Base-by-base conservation (phyloP, 2,797 vertebrate species). In the Notoglanidium macrostoma region DNA sequence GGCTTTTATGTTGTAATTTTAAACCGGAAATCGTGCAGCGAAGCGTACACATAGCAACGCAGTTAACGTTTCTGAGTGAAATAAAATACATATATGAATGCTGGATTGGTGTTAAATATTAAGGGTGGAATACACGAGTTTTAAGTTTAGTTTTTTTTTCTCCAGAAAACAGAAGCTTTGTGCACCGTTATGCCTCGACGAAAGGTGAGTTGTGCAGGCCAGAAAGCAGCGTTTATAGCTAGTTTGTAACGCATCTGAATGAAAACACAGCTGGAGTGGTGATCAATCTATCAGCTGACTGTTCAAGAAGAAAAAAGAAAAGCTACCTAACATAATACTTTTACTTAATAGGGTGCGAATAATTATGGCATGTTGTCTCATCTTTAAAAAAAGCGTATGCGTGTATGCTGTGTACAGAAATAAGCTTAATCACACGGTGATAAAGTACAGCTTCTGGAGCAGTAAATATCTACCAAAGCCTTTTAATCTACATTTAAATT, bases 31-130 rank as follows among this genome's bases (percentile, higher is more conserved):
- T 68, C n/a, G 81, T 35, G 46, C 14, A 83, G 81, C 63, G 49
- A 32, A 67, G n/a, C 81, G n/a, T 83, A 67, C n/a, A 83, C 61
- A 83, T 68, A 83, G 81, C 63, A 83, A 83, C 46, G 81, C 63
- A 54, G n/a, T 49, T 65, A 51, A 65, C 19, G 46, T 54, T 68
- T 23, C 17, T 35, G 44, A 51, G 63, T 51, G 0, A 35, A 54
- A 68, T 68, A 51, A 68, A 49, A 51, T 1, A 21, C 17, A 7
- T 19, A 23, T 14, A 32, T 83, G 23, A 23, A 23, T 7, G 46
- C 9, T 11, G 44, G 14, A n/a, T 29, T 11, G 5, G 63, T 32
- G 46, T 44, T 80, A 46, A 61, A 54, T 32, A 23, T 54, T 1
- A 35, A 19, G 11, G 5, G 8, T 21, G 17, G 10, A 35, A 0